These are phyloP conservation scores for Pangasius sanitwongsei DNA, from an alignment of 2,797 vertebrate genomes.

Conservation along the genomic window DNA sequence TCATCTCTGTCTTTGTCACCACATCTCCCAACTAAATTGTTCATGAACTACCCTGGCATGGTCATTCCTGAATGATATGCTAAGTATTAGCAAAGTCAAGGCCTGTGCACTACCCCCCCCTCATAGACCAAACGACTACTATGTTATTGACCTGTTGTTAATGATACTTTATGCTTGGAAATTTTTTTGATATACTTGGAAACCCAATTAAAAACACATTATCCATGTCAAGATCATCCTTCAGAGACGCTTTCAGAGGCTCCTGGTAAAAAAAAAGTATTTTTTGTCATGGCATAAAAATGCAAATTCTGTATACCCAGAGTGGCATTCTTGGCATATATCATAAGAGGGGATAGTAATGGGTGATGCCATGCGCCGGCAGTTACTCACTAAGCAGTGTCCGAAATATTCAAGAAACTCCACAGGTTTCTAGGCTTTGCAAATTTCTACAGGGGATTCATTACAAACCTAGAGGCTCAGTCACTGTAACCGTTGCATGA, in stretches of 20 bases:
- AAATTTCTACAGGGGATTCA: neutral
- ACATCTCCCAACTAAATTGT: neutral
- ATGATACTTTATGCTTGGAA: neutral
- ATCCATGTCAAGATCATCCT: neutral
- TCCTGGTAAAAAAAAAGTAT: neutral
- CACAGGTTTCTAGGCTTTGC: neutral
- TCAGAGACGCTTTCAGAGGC: neutral
- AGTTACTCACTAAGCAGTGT: neutral
- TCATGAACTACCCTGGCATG: neutral
- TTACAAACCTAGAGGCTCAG: neutral
- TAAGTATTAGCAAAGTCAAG: neutral
- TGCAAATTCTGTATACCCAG: neutral
- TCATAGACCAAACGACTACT: neutral
- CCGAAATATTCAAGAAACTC: neutral
- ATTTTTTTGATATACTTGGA: neutral
- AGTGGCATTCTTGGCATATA: neutral
- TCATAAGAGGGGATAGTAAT: neutral
- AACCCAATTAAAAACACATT: neutral
- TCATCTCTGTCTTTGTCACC: neutral
- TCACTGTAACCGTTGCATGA: neutral
- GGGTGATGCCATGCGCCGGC: neutral
- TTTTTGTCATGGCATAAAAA: neutral
- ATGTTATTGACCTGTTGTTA: neutral
- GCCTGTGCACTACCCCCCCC: neutral
- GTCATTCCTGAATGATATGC: neutral